Base-by-base conservation (phyloP, 1,140 invertebrate species). In the Drosophila nikananu region DNA sequence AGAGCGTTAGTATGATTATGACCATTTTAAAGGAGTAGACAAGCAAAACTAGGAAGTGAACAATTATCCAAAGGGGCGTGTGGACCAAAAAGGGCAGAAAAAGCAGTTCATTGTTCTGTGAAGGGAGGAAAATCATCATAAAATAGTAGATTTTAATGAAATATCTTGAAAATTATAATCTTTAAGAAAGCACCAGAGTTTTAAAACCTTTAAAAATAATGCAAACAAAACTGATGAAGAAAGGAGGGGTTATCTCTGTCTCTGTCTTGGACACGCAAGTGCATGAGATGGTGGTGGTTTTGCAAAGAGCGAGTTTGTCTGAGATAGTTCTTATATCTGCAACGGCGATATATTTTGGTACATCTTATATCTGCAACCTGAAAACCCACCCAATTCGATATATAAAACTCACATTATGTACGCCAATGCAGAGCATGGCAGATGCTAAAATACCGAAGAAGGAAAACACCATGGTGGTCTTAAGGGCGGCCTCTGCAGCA, bases 391-490 rank as follows among this genome's bases (percentile, higher is more conserved):
- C 3, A 23, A 23, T 48, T 15, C 2, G 0, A 17, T 49, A 9
- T 23, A 27, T 10, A 17, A 10, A 41, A 77, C 81, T 82, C n/a
- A 90, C 86, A 74, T 75, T 68, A 32, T 91, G 86, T 19, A 91
- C 79, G 2, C 81, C 86, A 2, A 90, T 39, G 59, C 82, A 82
- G 4, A 90, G 35, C 67, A 90, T 44, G 9, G 71, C 39, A 2
- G 86, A 13, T 3, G 51, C 42, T 7, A 80, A 12, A 27, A 84
- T 51, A 6, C 86, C 86, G n/a, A 90, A 90, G 41, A 86, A 91
- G 5, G 79, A 77, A 17, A 90, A 90, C 3, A 90, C 65, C 76
- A 91, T 82, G 19, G 86, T 91, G 12, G 79, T 80, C 49, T 90
- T 90, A 3, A 89, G 72, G n/a, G 86, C 86, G 12, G 81, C 54